Base-by-base conservation (phyloP, 2,797 vertebrate genomes). In the Galagoides demidoff region DNA sequence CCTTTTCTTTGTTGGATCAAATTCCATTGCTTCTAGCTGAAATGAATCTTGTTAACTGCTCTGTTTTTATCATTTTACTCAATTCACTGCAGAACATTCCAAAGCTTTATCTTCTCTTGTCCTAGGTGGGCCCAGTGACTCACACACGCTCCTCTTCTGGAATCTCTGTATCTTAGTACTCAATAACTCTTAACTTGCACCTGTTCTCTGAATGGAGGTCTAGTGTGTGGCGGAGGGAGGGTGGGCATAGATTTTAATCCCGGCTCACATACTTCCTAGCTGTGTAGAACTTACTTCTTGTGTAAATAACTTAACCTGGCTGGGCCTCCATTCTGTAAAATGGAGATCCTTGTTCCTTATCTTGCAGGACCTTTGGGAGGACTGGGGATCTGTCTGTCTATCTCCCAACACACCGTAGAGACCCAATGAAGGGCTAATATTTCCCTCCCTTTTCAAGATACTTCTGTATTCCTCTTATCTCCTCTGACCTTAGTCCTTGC, bases 1-100 rank as follows among this genome's bases (percentile, higher is more conserved):
- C 78, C 52, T 95, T 89, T 45, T 92, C 61, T 86, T 79, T 73
- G 79, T 81, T 87, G 71, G 68, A 45, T 37, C 61, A 82, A 77
- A 71, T 89, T 78, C 61, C 76, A 13, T 74, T 70, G 27, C 34
- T 85, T 89, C 9, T 5, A 39, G 43, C 23, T 78, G n/a, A 78
- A 90, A 74, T 49, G 57, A 74, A 20, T 87, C 64, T 57, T 74
- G 63, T 63, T 94, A 68, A 74, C 66, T 45, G 11, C 37, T 37
- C 61, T 34, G 39, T 61, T 63, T 89, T 97, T 89, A 86, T 81
- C 37, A 79, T 90, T 86, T 89, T 71, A 68, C 11, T 12, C 73
- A 77, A 3, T 49, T 92, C 19, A 34, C 3, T 76, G 52, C 16
- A 91, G 89, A 86, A 92, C 34, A 63, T 91, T 90, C 29, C 84